phyloP scores from a whole-genome alignment of 2,113 vertebrate species.

The Bubo blakistoni region DNA sequence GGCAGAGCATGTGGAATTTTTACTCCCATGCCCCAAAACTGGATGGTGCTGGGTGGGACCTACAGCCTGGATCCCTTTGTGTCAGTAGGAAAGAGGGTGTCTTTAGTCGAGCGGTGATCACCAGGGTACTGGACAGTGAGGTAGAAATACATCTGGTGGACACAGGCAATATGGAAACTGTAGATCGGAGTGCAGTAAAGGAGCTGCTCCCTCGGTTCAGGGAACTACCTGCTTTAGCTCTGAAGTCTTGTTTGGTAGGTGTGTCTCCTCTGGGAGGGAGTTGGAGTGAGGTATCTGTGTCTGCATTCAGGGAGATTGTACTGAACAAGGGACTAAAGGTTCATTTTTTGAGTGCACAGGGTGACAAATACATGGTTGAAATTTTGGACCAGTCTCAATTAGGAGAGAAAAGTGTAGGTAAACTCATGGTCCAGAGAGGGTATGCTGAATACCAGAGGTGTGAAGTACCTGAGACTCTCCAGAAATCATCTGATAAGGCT shows the following conservation, averaged over 20 bases:
- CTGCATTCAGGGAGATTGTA: conserved; percentile 81
- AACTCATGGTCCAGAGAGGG: conserved; percentile 74
- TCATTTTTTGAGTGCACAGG: conserved; percentile 65
- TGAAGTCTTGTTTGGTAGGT: conserved; percentile 81
- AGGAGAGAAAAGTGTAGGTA: conserved; percentile 77
- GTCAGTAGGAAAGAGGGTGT: conserved; percentile 77
- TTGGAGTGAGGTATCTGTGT: conserved; percentile 79
- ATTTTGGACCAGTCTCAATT: conserved; percentile 74
- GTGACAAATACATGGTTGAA: conserved; percentile 74
- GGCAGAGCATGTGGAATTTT: conserved; percentile 72
- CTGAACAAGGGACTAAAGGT: conserved; percentile 78
- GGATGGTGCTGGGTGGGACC: conserved; percentile 58
- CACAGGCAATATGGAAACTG: conserved; percentile 76
- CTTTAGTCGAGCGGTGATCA: conserved; percentile 81
- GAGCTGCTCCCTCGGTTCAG: conserved; percentile 77
- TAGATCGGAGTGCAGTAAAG: conserved; percentile 69
- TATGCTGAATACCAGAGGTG: conserved; percentile 69
- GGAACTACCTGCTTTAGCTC: conserved; percentile 77
- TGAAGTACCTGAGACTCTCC: background rate
- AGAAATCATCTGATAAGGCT: background rate
- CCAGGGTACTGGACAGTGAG: conserved; percentile 53
- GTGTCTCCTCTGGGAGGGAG: conserved; percentile 67
- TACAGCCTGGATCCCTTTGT: conserved; percentile 77
- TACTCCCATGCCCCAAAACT: conserved; percentile 70
- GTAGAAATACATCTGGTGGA: conserved; percentile 84